phyloP scores from a whole-genome alignment of 2,888 invertebrate genomes.

The Spodoptera exigua region DNA sequence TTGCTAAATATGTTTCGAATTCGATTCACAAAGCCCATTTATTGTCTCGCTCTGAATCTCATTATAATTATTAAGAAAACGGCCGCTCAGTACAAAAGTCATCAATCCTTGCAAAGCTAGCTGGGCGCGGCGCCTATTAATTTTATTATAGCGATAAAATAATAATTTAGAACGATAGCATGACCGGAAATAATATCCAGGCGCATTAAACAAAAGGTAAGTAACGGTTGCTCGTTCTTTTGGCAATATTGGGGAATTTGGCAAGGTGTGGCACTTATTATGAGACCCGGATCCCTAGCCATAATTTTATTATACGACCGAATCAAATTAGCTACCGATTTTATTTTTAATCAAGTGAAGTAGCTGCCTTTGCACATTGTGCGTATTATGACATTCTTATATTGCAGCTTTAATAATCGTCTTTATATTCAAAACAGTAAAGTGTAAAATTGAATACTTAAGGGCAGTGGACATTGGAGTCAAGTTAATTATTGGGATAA shows the following conservation, averaged over 20 bases:
- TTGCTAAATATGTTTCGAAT: constrained; percentile 22
- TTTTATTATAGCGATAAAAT: constrained; percentile 81
- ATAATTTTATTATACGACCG: constrained; percentile 71
- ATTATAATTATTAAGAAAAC: constrained; percentile 52
- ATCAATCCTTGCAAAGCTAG: constrained; percentile 54
- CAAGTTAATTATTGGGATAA: constrained; percentile 46
- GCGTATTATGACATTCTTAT: constrained; percentile 20
- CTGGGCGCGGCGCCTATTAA: constrained; percentile 64
- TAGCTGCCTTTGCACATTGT: constrained; percentile 48
- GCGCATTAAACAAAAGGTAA: constrained; percentile 81
- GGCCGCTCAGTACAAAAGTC: constrained; percentile 46
- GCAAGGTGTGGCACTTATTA: constrained; percentile 78
- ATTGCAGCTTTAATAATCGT: constrained; percentile 1
- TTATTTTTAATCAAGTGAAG: constrained; percentile 78
- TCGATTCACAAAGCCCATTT: constrained; percentile 30
- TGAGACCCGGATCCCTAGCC: constrained; percentile 70
- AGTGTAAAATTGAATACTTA: constrained; percentile 18
- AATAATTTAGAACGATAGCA: constrained; percentile 81
- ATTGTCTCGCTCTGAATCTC: constrained; percentile 36
- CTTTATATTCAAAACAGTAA: constrained; percentile 7
- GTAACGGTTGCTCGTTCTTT: constrained; percentile 80
- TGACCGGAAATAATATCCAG: constrained; percentile 85
- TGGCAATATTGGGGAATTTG: constrained; percentile 80
- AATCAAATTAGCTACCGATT: constrained; percentile 76
- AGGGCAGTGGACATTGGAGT: constrained; percentile 14